Evolutionary conservation across 2,888 invertebrate species (phyloP), one percentile per base, ranked within the genome.

Genomic region (Eumerus sabulonum): DNA sequence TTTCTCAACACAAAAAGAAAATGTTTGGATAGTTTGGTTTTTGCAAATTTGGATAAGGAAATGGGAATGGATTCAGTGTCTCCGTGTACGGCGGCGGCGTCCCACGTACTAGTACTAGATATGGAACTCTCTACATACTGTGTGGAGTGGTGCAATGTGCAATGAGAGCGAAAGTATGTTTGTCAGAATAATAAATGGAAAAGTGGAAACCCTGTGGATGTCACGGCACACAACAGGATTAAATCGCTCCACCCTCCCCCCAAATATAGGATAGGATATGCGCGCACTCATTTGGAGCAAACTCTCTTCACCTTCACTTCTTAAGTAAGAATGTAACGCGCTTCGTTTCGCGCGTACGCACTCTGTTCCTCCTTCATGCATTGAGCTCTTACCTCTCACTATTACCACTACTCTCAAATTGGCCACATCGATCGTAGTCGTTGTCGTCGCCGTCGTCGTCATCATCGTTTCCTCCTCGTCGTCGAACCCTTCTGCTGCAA

Each of bases 11-110:
- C 54, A 68, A 68, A 73, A 73, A 63, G 57, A 62, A 40, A 68
- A 56, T 51, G 36, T 79, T 74, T 74, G 79, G 79, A 79, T 70
- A 79, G 79, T 79, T 79, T 79, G 74, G 40, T 79, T 79, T 74
- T 79, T 70, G 63, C 79, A 74, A 36, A 74, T 79, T 74, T 79
- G 79, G 79, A 74, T 59, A 36, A 73, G 66, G 59, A 57, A 38
- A 63, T 59, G 74, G 68, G 74, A 77, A 7, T 2, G 7, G 2
- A 4, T 7, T 4, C 3, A 27, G 27, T 27, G 7, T 4, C 2
- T 2, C 3, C 27, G 3, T 7, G 27, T 27, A 27, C 27, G 27
- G 27, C 27, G 27, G 27, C 27, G 27, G 27, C 27, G 70, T 60
- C 17, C 51, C 48, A 18, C 50, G 54, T 27, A 27, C n/a, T 7